A percentile compares a stretch with the other conserved stretches of the same genome.
These are phyloP conservation scores for Solenopsis invicta DNA, from an alignment of 1,140 invertebrate genomes.

Conservation along the genomic window DNA sequence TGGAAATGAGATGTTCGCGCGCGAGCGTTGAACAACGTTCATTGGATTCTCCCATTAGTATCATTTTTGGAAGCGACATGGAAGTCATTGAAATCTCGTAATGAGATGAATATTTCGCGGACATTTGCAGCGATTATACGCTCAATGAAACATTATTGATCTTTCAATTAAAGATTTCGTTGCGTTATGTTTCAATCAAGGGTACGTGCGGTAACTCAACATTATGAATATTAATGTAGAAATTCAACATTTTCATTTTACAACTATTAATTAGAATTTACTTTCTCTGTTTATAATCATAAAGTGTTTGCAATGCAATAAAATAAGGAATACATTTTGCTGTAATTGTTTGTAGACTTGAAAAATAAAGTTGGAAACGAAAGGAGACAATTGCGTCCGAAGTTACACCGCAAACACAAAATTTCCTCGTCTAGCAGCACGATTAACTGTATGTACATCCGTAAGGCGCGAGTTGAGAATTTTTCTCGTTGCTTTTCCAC, in stretches of 20 bases:
- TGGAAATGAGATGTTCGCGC: constrained; percentile 13
- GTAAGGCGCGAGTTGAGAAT: background rate
- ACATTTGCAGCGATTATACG: constrained; percentile 34
- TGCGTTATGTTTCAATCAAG: background rate
- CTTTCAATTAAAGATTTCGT: constrained; percentile 1
- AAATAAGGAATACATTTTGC: background rate
- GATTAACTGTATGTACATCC: background rate
- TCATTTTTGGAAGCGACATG: constrained; percentile 33
- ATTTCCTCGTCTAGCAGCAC: background rate
- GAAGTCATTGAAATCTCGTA: constrained; percentile 53
- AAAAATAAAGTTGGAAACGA: background rate
- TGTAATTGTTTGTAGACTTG: background rate
- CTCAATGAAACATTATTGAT: constrained; percentile 37
- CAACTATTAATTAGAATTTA: background rate
- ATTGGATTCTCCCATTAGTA: constrained; percentile 43
- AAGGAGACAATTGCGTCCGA: background rate
- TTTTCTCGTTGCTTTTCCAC: background rate
- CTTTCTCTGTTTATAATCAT: background rate
- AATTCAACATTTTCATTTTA: background rate
- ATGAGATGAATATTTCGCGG: constrained; percentile 40
- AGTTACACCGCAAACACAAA: background rate
- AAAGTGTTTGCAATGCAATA: background rate
- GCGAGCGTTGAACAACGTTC: background rate
- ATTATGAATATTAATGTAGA: no score
- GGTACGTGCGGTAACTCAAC: no score